Evolutionary conservation across 2,888 invertebrate genomes (phyloP), one percentile per base, ranked within the genome.

Genomic region (Athripsodes cinereus): DNA sequence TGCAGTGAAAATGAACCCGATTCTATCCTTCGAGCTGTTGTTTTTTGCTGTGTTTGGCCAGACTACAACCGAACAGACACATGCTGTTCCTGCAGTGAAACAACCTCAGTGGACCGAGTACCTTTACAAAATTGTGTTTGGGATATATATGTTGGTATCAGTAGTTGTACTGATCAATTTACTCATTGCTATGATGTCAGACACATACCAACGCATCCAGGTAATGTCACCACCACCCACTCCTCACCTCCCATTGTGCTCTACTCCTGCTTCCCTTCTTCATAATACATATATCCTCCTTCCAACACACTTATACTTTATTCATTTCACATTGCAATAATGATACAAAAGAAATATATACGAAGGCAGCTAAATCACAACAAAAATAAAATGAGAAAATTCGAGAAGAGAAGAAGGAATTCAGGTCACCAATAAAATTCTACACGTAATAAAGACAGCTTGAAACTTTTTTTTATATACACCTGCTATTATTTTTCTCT

Each of bases 171-270:
- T 99, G 68, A 98, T 99, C 80, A 99, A 99, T 81, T 86, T 99
- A 66, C 90, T 99, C 74, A 99, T 99, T 83, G 99, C 99, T 82
- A 99, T 99, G 98, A 98, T 99, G 97, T 96, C 97, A 72, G 98
- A 99, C 83, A 99, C 99, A 62, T 99, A 99, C 77, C 98, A 99
- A 76, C 84, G 96, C 73, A 98, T 98, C 72, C 96, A 98, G 85
- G 95, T 89, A 86, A 83, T 76, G 71, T 70, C 68, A n/a, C n/a
- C 26, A 26, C 13, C 3, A 40, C 3, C 40, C 40, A 3, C 13
- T n/a, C n/a, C 13, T 16, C 40, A n/a, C 13, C 40, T n/a, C 40
- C 3, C 40, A 40, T 3, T 13, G 13, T 13, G 8, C 13, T 13
- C 40, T 8, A 40, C 40, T 40, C 13, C 5, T 13, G 13, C 40